Evolutionary conservation across 2,113 vertebrate genomes (phyloP).

Genomic region (Tonatia bakeri): DNA sequence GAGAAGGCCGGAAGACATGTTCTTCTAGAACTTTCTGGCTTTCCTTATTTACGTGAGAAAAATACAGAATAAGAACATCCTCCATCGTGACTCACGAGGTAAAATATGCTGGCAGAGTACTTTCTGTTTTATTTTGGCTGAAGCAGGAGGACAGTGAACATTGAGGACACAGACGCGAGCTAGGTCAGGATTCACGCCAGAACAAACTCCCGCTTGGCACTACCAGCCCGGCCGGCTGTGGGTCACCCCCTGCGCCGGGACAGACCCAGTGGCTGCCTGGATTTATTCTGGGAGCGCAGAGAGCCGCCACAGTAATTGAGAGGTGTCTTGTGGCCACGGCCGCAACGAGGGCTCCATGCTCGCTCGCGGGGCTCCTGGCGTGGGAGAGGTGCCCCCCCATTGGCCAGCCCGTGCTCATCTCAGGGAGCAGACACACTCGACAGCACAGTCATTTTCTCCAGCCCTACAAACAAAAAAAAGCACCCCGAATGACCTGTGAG

Average conservation of each 20-base stretch:
- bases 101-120: not conserved
- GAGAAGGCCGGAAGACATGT: not conserved
- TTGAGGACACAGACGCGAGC: not conserved
- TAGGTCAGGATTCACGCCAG: not conserved
- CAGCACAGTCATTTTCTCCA: not conserved
- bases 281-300: not conserved
- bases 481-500: not conserved
- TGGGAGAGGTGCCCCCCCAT: rapidly evolving
- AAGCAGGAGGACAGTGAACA: not conserved
- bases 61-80: not conserved
- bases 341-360: not conserved
- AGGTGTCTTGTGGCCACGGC: not conserved
- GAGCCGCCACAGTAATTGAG: not conserved
- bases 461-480: not conserved
- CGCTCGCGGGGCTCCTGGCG: rapidly evolving
- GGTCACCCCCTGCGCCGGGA: not conserved
- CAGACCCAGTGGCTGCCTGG: not conserved
- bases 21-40: not conserved
- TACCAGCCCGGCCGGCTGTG: rapidly evolving
- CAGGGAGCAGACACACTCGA: not conserved
- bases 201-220: not conserved
- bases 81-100: not conserved
- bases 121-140: not conserved
- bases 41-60: not conserved
- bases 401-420: not conserved